Conservation (phyloP, 2,888 invertebrate species). For the Hydraecia micacea region DNA sequence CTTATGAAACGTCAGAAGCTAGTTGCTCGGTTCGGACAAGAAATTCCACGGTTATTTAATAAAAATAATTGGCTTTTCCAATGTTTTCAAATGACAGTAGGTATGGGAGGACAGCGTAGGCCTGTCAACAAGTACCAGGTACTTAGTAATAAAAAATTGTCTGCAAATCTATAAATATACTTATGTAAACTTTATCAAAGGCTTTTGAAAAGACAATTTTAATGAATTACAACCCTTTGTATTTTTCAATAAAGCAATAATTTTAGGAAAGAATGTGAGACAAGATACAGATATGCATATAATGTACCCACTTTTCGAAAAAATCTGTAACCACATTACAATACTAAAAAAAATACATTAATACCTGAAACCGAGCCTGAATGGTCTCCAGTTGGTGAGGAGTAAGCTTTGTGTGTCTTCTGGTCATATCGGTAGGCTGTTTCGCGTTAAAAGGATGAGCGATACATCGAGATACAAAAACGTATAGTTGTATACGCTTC, state of each 20-base stretch:
- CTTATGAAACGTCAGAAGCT: neutral
- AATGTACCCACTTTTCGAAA: neutral
- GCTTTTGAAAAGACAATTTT: neutral
- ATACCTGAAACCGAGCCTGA: conserved; percentile 97
- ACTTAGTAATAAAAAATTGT: no score
- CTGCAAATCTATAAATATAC: no score
- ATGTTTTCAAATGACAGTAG: no score
- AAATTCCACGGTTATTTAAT: no score
- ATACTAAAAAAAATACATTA: neutral
- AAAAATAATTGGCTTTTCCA: no score
- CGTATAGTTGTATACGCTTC: conserved; percentile 98
- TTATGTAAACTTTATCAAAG: neutral
- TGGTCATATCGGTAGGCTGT: conserved; percentile 99
- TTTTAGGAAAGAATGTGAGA: neutral
- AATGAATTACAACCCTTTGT: neutral
- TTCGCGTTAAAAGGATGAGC: conserved; percentile 99
- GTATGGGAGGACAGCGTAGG: no score
- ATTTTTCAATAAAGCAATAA: neutral
- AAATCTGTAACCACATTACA: neutral
- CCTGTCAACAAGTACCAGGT: no score
- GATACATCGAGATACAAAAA: conserved; percentile 99
- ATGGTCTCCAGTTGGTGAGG: conserved; percentile 98
- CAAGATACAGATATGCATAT: neutral
- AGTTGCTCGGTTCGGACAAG: no score
- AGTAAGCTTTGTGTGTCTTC: conserved; percentile 98